Evolutionary conservation across 2,888 invertebrate species (phyloP), one percentile per base, ranked within the genome.

Genomic region (Drosophila cognata): DNA sequence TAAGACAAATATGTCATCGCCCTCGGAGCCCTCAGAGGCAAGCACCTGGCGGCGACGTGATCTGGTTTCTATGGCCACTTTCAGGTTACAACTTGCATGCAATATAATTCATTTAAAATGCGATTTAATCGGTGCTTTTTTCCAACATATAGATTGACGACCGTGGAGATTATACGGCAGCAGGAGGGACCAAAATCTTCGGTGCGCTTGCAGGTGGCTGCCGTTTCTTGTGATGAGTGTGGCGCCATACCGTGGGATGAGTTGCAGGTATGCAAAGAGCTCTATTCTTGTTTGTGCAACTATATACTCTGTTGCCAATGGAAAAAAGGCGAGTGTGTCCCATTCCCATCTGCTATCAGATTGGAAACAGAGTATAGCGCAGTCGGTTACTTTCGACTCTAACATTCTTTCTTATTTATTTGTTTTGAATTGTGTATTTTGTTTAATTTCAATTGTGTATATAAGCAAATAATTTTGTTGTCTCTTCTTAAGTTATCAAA

Each of bases 191-290:
- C 95, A 76, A 94, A 95, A 41, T 96, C 96, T 1, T 94, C 94
- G 1, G 94, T 96, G 50, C 95, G 96, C 91, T 90, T 96, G 52
- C 96, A 96, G 93, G 95, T 96, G 43, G 95, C 95, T 11, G 94
- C 96, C 78, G 93, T 98, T 8, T 94, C 94, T 35, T 95, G 96
- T 60, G 97, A 97, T 87, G 98, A 98, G 93, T 97, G 97, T 90
- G 95, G 96, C 48, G 96, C 97, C 50, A 97, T 98, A 91, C 97
- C 97, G 0, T 98, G 98, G 96, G 98, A 98, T 91, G 98, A 98
- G 93, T 96, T 99, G 94, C 98, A 98, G 96, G 97, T 97, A 93
- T 64, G 87, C 67, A 41, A 25, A 13, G 50, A 18, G n/a, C n/a
- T 18, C 4, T 33, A 10, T 51, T 31, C 25, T 43, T 7, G 1